Evolutionary conservation across 2,888 invertebrate genomes (phyloP), one percentile per base, ranked within the genome.

Genomic region (Dyspetes luteomarginatus): DNA sequence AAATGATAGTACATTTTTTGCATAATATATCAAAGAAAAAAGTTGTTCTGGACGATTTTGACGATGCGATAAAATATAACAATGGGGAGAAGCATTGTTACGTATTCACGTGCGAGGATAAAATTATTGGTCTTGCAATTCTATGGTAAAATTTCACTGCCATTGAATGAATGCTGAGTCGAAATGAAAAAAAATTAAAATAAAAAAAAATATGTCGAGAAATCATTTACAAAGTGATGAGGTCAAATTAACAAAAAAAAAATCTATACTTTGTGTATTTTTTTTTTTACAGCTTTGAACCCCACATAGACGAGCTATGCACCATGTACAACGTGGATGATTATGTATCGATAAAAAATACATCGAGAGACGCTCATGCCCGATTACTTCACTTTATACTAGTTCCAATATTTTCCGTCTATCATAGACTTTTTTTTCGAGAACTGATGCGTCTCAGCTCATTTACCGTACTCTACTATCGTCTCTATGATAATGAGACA

Each of bases 381-480:
- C 85, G 91, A 4, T 84, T 94, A 0, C 89, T 93, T 71, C 92
- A 92, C 72, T 90, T 93, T 41, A 88, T 94, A 3, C 85, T 95
- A 82, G 94, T 94, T 12, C 95, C 95, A 1, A 93, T 93, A 1
- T 93, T 95, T 86, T 93, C 94, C 81, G 93, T 93, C 7, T 93
- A 94, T 82, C 90, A 93, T 0, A 93, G 93, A 22, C 94, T 93
- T 91, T 94, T 94, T 83, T 89, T 95, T 84, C 92, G 94, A 55
- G 96, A 96, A 84, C 83, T 95, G 4, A 92, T 95, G 85, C 92
- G 95, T 0, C 91, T 93, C 12, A 93, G 93, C 3, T 92, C 92
- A 12, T 94, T 93, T 85, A 90, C 92, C 0, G 93, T 94, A 4
- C 88, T 95, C 0, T 95, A 94, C 85, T 95, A 94, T 82, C 93